phyloP scores from a whole-genome alignment of 2,113 vertebrate species.

The Semnornis frantzii region DNA sequence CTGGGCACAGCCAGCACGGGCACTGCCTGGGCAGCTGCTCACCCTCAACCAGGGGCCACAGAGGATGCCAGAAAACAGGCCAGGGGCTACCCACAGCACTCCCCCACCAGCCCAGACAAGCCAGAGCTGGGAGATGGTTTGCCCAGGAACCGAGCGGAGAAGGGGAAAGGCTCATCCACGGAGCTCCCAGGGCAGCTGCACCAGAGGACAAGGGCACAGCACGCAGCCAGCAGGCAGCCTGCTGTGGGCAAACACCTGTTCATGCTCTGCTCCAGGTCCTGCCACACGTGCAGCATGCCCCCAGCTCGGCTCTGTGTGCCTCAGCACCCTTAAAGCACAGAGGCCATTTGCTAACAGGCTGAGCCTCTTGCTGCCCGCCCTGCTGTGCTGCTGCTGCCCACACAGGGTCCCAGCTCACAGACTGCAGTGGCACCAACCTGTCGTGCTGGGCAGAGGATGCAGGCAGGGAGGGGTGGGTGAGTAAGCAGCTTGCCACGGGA shows the following conservation, averaged over 20 bases:
- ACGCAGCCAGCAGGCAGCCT: neutral
- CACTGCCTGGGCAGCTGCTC: fast-evolving
- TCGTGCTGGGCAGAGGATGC: neutral
- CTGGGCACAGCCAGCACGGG: neutral
- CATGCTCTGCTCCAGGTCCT: neutral
- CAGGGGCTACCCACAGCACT: neutral
- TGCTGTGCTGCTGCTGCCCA: fast-evolving
- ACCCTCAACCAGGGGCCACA: neutral
- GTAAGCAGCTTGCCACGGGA: neutral
- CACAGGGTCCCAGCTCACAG: fast-evolving
- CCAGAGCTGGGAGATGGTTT: fast-evolving
- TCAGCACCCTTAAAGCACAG: neutral
- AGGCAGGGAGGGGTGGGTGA: neutral
- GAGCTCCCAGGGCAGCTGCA: neutral
- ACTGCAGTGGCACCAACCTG: neutral
- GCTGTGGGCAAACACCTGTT: neutral
- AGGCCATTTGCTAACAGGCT: neutral
- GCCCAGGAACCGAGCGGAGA: neutral
- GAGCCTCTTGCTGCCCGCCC: neutral
- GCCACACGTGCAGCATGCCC: fast-evolving
- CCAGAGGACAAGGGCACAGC: neutral
- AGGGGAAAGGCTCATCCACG: neutral
- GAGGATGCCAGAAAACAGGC: neutral
- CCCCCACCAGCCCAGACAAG: neutral
- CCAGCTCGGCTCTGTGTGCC: neutral